Evolutionary conservation across 2,113 vertebrate genomes (phyloP).

Genomic region (Scalopus aquaticus): DNA sequence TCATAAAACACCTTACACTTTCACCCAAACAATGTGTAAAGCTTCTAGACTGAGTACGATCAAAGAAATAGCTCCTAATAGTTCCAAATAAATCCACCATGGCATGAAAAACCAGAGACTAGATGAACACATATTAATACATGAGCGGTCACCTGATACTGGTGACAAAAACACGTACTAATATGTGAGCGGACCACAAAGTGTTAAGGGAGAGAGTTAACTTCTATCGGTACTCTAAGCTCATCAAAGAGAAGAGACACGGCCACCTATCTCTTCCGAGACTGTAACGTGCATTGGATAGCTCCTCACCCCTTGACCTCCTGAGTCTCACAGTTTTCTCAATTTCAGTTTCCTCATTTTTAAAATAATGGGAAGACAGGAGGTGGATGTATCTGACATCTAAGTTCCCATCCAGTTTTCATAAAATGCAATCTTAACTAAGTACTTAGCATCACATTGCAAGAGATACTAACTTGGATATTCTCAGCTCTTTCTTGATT

Average conservation of each 20-base stretch:
- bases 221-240: background rate
- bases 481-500: background rate
- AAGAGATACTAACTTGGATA: background rate
- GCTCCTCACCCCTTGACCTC: background rate
- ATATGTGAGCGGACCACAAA: too few species aligned
- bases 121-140: too few species aligned
- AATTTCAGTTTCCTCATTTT: background rate
- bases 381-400: background rate
- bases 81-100: too few species aligned
- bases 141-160: too few species aligned
- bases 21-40: too few species aligned
- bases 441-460: background rate
- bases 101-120: too few species aligned
- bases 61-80: too few species aligned
- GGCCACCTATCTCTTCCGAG: background rate
- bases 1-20: too few species aligned
- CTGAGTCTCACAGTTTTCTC: background rate
- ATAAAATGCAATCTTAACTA: background rate
- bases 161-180: too few species aligned
- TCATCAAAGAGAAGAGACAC: background rate
- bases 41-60: too few species aligned
- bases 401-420: background rate
- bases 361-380: background rate
- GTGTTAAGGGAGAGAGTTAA: background rate
- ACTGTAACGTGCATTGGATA: fast-evolving